Base-by-base conservation (phyloP, 2,888 invertebrate genomes). In the Agrotis ipsilon region DNA sequence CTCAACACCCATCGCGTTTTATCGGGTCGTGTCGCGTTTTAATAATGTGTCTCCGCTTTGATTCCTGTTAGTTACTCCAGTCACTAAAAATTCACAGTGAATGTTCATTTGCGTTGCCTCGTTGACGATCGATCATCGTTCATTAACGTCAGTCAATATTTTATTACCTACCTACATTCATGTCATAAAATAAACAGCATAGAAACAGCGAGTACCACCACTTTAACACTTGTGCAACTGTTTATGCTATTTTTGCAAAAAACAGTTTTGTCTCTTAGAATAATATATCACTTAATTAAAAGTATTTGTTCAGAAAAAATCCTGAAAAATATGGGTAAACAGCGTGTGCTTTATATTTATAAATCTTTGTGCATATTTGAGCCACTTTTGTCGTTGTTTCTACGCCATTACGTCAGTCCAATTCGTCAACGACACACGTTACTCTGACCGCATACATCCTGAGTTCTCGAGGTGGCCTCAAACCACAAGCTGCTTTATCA, bases 401-500 rank as follows among this genome's bases (percentile, higher is more conserved):
- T 68, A 61, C 18, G 55, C 59, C 14, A 68, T 61, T 66, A 46
- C 16, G 32, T 68, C 80, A 27, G 48, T 75, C 52, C 27, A 39
- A 49, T 80, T 63, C 69, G 69, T 57, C 70, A 78, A 82, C 70
- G 68, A 74, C 79, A 60, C 27, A 45, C n/a, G 64, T 66, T 21
- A 43, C 7, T 54, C 46, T 7, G 18, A 70, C 79, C 69, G 68
- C 82, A 82, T 54, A 74, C 70, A 71, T 68, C 43, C 49, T 6
- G 19, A 43, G 7, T 65, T 63, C 21, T 27, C 57, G 69, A 73
- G 73, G 68, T 59, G 67, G 24, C 21, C 51, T 27, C 19, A 63
- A 73, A 32, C 67, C 67, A 63, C 77, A 52, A 54, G 14, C 54
- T 21, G 21, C 24, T 13, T 45, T 68, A 60, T 55, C 58, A 54